Evolutionary conservation across 2,888 invertebrate genomes (phyloP), one percentile per base, ranked within the genome.

Genomic region (Meteorus colon): DNA sequence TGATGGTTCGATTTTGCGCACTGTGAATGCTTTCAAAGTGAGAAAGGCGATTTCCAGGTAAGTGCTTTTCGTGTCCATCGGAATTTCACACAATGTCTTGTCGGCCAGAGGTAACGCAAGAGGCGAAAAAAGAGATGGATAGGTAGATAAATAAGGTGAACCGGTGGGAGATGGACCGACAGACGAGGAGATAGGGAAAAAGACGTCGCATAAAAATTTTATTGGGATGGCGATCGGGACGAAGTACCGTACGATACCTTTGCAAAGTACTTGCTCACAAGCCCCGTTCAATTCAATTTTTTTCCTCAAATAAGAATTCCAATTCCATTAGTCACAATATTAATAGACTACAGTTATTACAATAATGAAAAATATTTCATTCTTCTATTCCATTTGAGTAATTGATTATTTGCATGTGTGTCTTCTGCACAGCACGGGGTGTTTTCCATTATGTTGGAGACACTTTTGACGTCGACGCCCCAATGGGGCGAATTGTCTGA

Each of bases 11-110:
- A 41, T 66, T 37, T 19, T 51, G 34, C 73, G 67, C 55, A 60
- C 59, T 72, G 67, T 31, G 55, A 31, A 73, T 60, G 74, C 74
- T 74, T 68, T 68, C 48, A 68, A 41, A 74, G 29, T 45, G 59
- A 48, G 48, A 55, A 34, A 75, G 73, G 77, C 71, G 59, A 77
- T 80, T 80, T 76, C 65, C 48, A 65, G 74, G 70, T 76, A 79
- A 79, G 76, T 77, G 77, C 79, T 80, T 79, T 78, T 76, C 66
- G 48, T 73, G 66, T 75, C 72, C 74, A 75, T 75, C 67, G 68
- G 75, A 24, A 75, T 72, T 41, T 65, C 74, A 60, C 71, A 60
- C 63, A 71, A 69, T 68, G 59, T 72, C 66, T 66, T 31, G 19
- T 55, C 10, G 55, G 10, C 55, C 8, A n/a, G 55, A 19, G 19